These are phyloP conservation scores for Stichopus chloronotus DNA, from an alignment of 35 echinoderm and acorn worm genomes.

Conservation along the genomic window DNA sequence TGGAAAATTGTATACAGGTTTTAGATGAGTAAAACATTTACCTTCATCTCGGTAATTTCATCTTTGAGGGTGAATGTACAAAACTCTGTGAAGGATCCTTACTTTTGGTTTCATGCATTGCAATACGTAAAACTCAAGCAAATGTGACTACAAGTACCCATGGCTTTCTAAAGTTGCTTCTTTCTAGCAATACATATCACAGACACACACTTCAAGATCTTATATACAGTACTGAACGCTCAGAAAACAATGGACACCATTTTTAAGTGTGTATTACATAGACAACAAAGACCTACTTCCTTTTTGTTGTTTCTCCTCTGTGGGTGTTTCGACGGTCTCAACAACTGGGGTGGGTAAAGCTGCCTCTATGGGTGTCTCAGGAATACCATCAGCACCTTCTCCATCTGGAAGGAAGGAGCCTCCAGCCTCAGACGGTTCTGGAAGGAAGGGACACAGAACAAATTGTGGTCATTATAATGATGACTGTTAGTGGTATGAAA, in stretches of 20 bases:
- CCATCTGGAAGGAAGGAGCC: conserved; percentile 26
- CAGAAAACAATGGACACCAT: too few species aligned
- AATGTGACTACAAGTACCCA: too few species aligned
- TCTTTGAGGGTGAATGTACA: too few species aligned
- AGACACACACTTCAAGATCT: not conserved
- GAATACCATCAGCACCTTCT: conserved; percentile 33
- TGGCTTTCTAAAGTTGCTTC: not conserved
- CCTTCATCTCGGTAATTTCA: too few species aligned
- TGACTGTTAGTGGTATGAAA: not conserved
- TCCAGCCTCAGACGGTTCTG: conserved; percentile 90
- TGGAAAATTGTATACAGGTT: not conserved
- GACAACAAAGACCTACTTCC: conserved; percentile 9
- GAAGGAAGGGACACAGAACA: not conserved
- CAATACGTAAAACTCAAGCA: too few species aligned
- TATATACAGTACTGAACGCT: not conserved
- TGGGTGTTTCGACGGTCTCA: conserved; percentile 69
- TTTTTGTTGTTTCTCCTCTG: conserved; percentile 74
- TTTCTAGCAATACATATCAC: not conserved
- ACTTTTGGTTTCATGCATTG: too few species aligned
- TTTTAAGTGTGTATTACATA: too few species aligned
- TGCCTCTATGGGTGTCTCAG: conserved; percentile 28
- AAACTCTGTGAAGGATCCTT: too few species aligned
- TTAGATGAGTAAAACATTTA: not conserved
- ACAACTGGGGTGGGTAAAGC: conserved; percentile 46
- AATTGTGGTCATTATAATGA: not conserved